A percentile compares a stretch with the other conserved stretches of the same genome.
These are phyloP conservation scores for Cyclargus thomasi DNA, from an alignment of 1,140 invertebrate genomes.

Conservation along the genomic window DNA sequence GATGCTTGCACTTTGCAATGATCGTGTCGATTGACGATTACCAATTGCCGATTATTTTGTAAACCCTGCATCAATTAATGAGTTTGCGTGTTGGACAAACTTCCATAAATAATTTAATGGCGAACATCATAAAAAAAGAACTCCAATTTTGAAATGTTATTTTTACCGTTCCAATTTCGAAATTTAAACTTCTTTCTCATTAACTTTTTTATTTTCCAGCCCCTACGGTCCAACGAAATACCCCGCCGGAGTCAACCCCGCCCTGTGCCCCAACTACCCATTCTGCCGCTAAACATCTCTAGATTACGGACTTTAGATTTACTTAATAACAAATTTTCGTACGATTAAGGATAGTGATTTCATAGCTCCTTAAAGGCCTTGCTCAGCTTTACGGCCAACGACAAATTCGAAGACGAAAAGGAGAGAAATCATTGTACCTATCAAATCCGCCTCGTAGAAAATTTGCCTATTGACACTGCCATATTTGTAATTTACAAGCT, in stretches of 20 bases:
- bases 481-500: conserved; percentile 29
- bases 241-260: conserved; percentile 73
- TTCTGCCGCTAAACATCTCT: conserved; percentile 70
- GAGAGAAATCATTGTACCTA: neutral
- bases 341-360: conserved; percentile 24
- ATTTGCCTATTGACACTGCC: conserved; percentile 40
- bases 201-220: conserved; percentile 32
- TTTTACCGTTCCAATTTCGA: neutral
- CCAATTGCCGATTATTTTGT: too few relatives aligned
- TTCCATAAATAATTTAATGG: neutral
- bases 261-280: conserved; percentile 77
- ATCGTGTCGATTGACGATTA: too few relatives aligned
- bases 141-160: too few relatives aligned
- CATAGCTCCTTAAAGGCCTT: neutral
- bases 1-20: too few relatives aligned
- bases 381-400: neutral
- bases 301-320: conserved; percentile 20
- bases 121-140: neutral
- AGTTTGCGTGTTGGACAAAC: neutral
- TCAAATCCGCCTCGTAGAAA: conserved; percentile 26
- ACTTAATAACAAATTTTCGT: conserved; percentile 38
- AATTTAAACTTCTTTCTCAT: neutral
- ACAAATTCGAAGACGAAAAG: conserved; percentile 18
- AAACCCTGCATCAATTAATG: too few relatives aligned
- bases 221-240: conserved; percentile 53